These are phyloP conservation scores for Melanerpes formicivorus DNA, from an alignment of 2,113 vertebrate genomes.

Conservation along the genomic window DNA sequence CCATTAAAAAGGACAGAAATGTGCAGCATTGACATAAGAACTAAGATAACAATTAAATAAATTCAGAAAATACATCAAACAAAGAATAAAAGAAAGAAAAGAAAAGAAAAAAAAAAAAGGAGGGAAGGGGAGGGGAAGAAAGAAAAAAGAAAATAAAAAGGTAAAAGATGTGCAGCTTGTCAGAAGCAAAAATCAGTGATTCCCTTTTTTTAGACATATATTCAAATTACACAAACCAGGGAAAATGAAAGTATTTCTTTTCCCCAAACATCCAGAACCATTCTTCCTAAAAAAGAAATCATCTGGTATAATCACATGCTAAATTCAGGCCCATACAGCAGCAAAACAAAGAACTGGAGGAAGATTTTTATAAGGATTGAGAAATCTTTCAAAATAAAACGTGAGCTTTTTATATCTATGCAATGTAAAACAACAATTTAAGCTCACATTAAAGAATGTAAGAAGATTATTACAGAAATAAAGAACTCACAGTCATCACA, in stretches of 20 bases:
- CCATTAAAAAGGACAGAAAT: not conserved
- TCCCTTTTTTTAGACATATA: not conserved
- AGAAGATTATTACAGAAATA: not conserved
- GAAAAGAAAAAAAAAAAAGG: not conserved
- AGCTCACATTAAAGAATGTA: not conserved
- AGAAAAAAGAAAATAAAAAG: not conserved
- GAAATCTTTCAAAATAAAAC: not conserved
- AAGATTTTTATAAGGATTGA: not conserved
- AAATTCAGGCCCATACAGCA: not conserved
- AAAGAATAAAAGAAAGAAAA: too few relatives aligned
- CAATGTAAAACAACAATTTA: not conserved
- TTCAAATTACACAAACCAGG: not conserved
- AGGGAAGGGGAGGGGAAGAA: not conserved
- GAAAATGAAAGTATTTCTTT: not conserved
- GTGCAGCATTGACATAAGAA: not conserved
- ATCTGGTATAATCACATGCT: not conserved
- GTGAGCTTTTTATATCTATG: not conserved
- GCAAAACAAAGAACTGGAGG: not conserved
- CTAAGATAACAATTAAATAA: not conserved
- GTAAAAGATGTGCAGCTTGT: not conserved
- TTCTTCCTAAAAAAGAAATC: not conserved
- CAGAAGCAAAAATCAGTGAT: not conserved
- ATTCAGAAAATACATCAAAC: too few relatives aligned
- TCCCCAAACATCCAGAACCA: not conserved
- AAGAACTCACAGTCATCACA: not conserved